Percentiles rank a stretch among this genome's conserved stretches.
These are phyloP conservation scores for Brachionus rotundiformis DNA, from an alignment of 1,140 invertebrate genomes.

Conservation along the genomic window DNA sequence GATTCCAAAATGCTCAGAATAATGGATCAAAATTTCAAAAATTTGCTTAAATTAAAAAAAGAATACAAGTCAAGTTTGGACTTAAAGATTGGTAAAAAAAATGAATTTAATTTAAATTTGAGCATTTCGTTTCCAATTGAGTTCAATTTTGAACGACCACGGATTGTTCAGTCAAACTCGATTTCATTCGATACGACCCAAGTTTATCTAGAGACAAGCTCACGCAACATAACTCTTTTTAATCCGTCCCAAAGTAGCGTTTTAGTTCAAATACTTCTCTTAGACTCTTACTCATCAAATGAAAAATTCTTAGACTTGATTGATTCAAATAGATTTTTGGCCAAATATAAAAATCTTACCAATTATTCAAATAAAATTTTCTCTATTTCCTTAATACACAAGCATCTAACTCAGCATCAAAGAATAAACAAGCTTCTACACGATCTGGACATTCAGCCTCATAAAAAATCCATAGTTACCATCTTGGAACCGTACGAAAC, in stretches of 20 bases:
- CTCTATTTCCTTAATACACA: not conserved
- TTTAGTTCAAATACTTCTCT: constrained; percentile 13
- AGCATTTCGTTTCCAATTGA: constrained; percentile 7
- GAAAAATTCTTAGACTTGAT: not conserved
- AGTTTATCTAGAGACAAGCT: not conserved
- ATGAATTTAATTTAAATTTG: not conserved
- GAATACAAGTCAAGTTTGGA: not conserved
- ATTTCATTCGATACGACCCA: not conserved
- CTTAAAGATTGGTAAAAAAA: not conserved
- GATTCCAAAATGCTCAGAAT: not conserved
- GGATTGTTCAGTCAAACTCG: not conserved
- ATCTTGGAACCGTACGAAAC: not conserved
- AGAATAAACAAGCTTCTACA: not conserved
- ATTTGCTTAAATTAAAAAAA: not conserved
- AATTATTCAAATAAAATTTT: not conserved
- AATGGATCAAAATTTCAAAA: not conserved
- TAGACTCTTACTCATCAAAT: constrained; percentile 7
- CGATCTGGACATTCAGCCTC: not conserved
- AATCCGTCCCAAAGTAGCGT: constrained; percentile 22
- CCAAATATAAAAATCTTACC: not conserved
- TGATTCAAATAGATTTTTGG: not conserved
- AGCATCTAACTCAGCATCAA: not conserved
- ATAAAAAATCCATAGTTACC: constrained; percentile 2
- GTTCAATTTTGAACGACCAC: not conserved
- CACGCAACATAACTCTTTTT: not conserved